Conservation (phyloP, 2,888 invertebrate genomes). For the Mactromeris polynyma region DNA sequence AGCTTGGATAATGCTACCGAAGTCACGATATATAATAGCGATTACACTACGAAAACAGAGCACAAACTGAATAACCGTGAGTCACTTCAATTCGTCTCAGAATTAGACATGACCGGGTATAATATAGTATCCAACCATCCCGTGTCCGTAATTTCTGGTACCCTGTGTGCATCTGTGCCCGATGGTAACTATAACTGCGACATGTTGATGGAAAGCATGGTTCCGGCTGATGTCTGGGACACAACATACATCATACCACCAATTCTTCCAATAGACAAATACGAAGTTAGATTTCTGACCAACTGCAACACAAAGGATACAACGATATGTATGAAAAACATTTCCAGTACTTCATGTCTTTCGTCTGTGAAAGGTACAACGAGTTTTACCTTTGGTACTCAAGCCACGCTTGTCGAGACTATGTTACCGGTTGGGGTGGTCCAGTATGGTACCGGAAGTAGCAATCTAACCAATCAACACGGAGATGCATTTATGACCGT, state of each 20-base stretch:
- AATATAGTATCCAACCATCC: not conserved
- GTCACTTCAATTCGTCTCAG: not conserved
- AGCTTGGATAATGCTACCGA: not conserved
- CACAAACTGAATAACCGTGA: not conserved
- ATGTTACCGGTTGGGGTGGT: not conserved
- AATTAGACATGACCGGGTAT: not conserved
- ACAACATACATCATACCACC: not conserved
- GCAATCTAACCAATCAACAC: not conserved
- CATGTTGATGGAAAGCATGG: conserved; percentile 6
- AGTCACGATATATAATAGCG: not conserved
- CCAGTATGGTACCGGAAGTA: not conserved
- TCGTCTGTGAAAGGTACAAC: not conserved
- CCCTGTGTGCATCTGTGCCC: not conserved
- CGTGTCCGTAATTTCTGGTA: not conserved
- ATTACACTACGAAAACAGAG: not conserved
- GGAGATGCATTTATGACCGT: conserved; percentile 21
- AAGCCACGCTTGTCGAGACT: not conserved
- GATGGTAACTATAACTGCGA: not conserved
- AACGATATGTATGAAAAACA: not conserved
- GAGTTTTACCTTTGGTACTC: not conserved
- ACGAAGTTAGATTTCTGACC: not conserved
- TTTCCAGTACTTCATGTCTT: not conserved
- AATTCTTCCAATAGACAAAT: not conserved
- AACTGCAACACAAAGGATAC: not conserved
- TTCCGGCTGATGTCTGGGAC: not conserved